Evolutionary conservation across 2,113 vertebrate species (phyloP).

Genomic region (Apistogramma diplotaenia): DNA sequence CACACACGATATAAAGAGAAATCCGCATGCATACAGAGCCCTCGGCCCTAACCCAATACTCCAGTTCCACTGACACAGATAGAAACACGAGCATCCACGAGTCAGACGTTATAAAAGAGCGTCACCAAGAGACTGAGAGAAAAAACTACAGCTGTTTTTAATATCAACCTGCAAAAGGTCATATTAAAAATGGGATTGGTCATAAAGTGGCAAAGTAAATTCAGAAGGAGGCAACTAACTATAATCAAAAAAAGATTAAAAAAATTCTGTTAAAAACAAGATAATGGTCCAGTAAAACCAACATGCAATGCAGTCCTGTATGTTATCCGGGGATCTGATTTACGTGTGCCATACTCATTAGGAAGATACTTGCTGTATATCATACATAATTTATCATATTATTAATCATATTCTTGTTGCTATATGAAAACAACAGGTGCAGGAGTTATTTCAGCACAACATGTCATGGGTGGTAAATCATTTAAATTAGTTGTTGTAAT

Average conservation of each 20-base stretch:
- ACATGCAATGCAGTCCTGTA: not conserved
- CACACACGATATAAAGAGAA: not conserved
- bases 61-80: constrained; percentile 67
- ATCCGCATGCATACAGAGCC: constrained; percentile 32
- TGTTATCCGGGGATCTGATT: fast-evolving
- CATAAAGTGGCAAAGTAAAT: not conserved
- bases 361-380: too few relatives aligned
- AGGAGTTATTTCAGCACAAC: not conserved
- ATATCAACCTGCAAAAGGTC: not conserved
- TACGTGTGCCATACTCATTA: too few relatives aligned
- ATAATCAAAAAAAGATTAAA: not conserved
- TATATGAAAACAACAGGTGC: not conserved
- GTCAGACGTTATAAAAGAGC: constrained; percentile 51
- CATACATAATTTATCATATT: too few relatives aligned
- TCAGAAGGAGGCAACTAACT: not conserved
- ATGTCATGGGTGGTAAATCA: not conserved
- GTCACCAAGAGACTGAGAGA: constrained; percentile 38
- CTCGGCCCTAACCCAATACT: constrained; percentile 42
- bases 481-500: too few relatives aligned
- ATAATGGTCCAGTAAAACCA: not conserved
- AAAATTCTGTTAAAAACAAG: not conserved
- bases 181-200: too few relatives aligned
- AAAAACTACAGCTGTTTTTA: constrained; percentile 27
- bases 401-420: not conserved
- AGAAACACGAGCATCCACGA: constrained; percentile 34